Percentiles rank a stretch among this genome's conserved stretches.
Evolutionary conservation across 2,797 vertebrate species (phyloP).

Genomic region (Scleropages formosus): DNA sequence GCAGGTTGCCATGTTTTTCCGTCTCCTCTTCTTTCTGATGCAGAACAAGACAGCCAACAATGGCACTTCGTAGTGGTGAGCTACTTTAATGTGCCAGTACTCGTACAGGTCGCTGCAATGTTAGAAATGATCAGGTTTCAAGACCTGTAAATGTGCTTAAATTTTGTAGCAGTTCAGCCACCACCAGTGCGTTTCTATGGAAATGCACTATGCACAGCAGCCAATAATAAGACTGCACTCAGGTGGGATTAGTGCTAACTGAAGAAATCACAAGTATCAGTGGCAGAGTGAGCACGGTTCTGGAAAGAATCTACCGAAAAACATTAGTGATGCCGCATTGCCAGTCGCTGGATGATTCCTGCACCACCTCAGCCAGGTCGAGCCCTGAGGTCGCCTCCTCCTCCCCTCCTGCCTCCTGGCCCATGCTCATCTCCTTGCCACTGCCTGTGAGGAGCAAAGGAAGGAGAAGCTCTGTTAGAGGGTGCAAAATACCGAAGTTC

Average conservation of each 20-base stretch:
- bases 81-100: too few relatives aligned
- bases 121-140: too few relatives aligned
- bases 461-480: not conserved
- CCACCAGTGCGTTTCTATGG: not conserved
- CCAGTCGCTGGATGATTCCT: slow-evolving; percentile 84
- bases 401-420: slow-evolving; percentile 67
- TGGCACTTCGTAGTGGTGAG: too few relatives aligned
- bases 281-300: too few relatives aligned
- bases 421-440: slow-evolving; percentile 63
- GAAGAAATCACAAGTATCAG: not conserved
- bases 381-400: slow-evolving; percentile 75
- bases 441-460: slow-evolving; percentile 64
- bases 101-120: too few relatives aligned
- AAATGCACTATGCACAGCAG: not conserved
- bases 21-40: not conserved
- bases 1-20: too few relatives aligned
- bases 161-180: not conserved
- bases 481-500: too few relatives aligned
- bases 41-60: not conserved
- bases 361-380: slow-evolving; percentile 86
- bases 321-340: slow-evolving; percentile 78
- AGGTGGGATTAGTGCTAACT: not conserved
- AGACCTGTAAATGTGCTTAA: too few relatives aligned
- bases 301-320: slow-evolving; percentile 67
- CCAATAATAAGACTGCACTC: not conserved